Conservation (phyloP, 2,113 vertebrate species). For the Pantherophis guttatus region DNA sequence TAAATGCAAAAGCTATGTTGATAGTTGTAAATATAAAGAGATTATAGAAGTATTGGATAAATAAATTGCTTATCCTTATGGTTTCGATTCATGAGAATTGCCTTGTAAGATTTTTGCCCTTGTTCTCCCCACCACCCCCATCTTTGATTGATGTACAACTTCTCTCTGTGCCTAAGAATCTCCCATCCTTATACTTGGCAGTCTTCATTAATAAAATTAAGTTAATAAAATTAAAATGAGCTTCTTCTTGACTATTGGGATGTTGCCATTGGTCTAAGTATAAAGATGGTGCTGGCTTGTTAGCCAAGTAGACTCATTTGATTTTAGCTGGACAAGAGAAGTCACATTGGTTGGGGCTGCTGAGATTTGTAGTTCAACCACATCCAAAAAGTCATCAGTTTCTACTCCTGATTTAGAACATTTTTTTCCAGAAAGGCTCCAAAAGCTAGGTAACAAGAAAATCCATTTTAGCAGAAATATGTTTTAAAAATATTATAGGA, state of each 20-base stretch:
- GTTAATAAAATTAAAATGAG: not conserved
- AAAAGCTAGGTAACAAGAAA: not conserved
- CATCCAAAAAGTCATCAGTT: not conserved
- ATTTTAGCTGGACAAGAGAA: not conserved
- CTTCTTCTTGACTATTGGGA: not conserved
- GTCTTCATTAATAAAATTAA: not conserved
- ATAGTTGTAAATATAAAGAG: constrained; percentile 46
- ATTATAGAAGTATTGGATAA: constrained; percentile 26
- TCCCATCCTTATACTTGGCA: not conserved
- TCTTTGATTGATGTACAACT: not conserved
- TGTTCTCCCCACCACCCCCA: not conserved
- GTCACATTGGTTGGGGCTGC: not conserved
- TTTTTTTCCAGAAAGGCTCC: not conserved
- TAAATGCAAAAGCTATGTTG: constrained; percentile 8
- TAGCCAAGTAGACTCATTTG: not conserved
- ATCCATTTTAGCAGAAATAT: not conserved
- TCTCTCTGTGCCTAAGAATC: not conserved
- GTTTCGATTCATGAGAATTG: not conserved
- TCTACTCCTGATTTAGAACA: not conserved
- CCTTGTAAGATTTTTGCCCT: not conserved
- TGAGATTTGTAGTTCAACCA: not conserved
- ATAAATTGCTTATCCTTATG: not conserved
- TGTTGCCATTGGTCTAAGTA: not conserved
- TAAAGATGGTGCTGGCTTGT: not conserved
- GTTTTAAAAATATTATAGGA: not conserved